Base-by-base conservation (phyloP, 1,140 invertebrate species). In the Paramacrobiotus metropolitanus region DNA sequence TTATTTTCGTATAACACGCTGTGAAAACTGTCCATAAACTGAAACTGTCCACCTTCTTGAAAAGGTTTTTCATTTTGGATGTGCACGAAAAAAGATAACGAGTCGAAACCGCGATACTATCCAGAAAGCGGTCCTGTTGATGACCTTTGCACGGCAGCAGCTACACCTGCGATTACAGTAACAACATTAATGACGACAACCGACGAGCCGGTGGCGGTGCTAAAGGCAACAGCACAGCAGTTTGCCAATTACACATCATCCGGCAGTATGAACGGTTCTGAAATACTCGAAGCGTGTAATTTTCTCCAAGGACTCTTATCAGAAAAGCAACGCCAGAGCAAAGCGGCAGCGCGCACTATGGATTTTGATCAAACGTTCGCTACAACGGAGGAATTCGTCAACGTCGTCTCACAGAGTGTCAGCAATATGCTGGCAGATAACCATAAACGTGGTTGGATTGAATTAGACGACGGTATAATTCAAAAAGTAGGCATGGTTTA, bases 381-480 rank as follows among this genome's bases (percentile, higher is more conserved):
- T 24, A 24, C 15, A 4, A 55, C 48, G 15, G 48, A 55, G 28
- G 15, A 20, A 24, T 55, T 55, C 24, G 48, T 55, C 24, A 15
- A 55, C 15, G 9, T 55, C 15, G 24, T 55, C 15, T 9, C 48
- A 55, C 15, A 28, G 15, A 55, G 48, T 55, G 48, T 55, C 48
- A 55, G 48, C 48, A 55, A 55, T 24, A 55, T 55, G 48, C 24
- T 55, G 48, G 28, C 28, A 24, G 48, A 55, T 55, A 28, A 20
- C 15, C 48, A 55, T 28, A 15, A 4, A 55, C 48, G 15, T 4
- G 48, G 48, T 24, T 55, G 48, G 48, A 55, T 9, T 55, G 48
- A 55, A 55, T 24, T 55, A 24, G 15, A 24, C 9, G 15, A 9
- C 0, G 48, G 48, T 55, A 55, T 55, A 24, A 9, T 40, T 40